Base-by-base conservation (phyloP, 2,797 vertebrate genomes). In the Takifugu ocellatus region DNA sequence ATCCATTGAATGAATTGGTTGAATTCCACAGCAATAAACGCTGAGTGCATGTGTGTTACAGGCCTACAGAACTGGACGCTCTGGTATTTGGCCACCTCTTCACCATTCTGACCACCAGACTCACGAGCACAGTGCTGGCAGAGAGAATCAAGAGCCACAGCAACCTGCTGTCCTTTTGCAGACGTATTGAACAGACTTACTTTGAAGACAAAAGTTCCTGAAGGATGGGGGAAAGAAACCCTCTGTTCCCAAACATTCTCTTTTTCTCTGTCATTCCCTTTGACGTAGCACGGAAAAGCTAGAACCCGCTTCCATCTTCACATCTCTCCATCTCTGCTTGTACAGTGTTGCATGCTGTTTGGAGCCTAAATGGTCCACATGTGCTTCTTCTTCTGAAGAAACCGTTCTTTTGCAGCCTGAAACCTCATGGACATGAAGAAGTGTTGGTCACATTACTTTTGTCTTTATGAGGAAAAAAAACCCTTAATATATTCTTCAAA, bases 51-150 rank as follows among this genome's bases (percentile, higher is more conserved):
- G 21, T 78, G 46, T 75, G 51, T 68, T 24, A 0, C 65, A 98
- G 97, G 75, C 94, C 97, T 15, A 99, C 96, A 45, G 97, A 99
- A 81, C 88, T 99, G 86, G 97, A 99, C 54, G 97, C 96, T 1
- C 74, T 99, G 79, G 97, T 99, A 51, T 99, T 98, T 56, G 97
- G 96, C 64, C 96, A 99, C 84, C 91, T 99, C 26, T 99, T 97
- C 88, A 98, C 96, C 61, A 97, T 99, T 60, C 92, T 99, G 43
- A 99, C 96, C 68, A 99, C 97, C 61, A 91, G 93, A 3, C 86
- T 99, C 78, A 96, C 92, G 71, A 97, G 84, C 44, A 89, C 93
- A 1, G 94, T 95, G 85, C 92, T 99, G 69, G 93, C 91, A 0
- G 95, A 96, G 83, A 91, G 94, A 84, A 90, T 99, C 79, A 97